Evolutionary conservation across 2,888 invertebrate species (phyloP).

Genomic region (Pyrocoelia pectoralis): DNA sequence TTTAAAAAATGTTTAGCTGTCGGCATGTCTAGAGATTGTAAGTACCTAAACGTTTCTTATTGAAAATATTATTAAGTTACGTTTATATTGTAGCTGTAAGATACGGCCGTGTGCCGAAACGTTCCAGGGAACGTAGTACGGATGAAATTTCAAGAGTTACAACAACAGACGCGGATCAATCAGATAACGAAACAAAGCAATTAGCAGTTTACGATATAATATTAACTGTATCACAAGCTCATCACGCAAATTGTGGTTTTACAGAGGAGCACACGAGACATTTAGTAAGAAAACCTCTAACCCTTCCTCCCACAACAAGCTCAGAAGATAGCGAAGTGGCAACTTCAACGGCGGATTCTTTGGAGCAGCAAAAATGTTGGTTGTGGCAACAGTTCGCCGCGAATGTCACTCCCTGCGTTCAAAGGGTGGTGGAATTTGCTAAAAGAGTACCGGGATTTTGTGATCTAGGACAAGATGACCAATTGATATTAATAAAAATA

Average conservation of each 20-base stretch:
- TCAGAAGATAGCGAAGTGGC: conserved; percentile 58
- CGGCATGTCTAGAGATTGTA: conserved; percentile 97
- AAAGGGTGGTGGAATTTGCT: conserved; percentile 95
- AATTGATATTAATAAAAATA: conserved; percentile 93
- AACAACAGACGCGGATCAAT: conserved; percentile 58
- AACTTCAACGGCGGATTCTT: conserved; percentile 68
- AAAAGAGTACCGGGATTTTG: conserved; percentile 94
- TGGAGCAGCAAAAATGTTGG: conserved; percentile 78
- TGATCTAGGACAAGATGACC: conserved; percentile 92
- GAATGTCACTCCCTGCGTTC: conserved; percentile 89
- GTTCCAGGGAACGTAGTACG: conserved; percentile 81
- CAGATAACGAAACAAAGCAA: conserved; percentile 62
- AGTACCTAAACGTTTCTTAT: conserved; percentile 62
- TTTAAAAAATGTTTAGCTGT: conserved; percentile 96
- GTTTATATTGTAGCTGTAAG: conserved; percentile 78
- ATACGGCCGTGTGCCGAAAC: conserved; percentile 95
- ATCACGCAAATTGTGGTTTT: conserved; percentile 87
- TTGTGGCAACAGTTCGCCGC: conserved; percentile 90
- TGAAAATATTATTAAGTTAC: background rate
- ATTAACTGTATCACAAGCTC: conserved; percentile 81
- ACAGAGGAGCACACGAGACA: conserved; percentile 83
- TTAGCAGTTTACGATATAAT: conserved; percentile 82
- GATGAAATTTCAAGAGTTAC: conserved; percentile 62
- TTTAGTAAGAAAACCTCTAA: conserved; percentile 73
- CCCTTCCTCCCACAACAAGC: conserved; percentile 59